A percentile compares a stretch with the other conserved stretches of the same genome.
Evolutionary conservation across 1,140 invertebrate species (phyloP).

Genomic region (Eufriesea mexicana): DNA sequence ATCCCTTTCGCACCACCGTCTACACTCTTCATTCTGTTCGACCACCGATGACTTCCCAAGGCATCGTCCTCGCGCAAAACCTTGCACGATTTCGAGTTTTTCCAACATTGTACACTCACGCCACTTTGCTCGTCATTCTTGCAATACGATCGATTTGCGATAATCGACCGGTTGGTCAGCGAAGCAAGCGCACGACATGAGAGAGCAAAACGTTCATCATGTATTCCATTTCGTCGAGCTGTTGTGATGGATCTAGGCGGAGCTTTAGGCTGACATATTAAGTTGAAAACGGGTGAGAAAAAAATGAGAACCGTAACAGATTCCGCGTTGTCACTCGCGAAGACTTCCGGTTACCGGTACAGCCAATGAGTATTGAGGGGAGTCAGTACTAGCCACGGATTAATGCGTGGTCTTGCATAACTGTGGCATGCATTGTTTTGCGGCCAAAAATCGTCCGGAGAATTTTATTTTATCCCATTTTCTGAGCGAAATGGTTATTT

Average conservation of each 20-base stretch:
- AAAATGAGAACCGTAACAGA: not conserved
- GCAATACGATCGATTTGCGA: conserved; percentile 68
- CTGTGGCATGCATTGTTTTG: not conserved
- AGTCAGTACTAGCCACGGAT: not conserved
- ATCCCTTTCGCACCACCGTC: not conserved
- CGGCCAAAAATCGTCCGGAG: not conserved
- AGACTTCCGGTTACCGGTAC: conserved; percentile 42
- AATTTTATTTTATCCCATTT: not conserved
- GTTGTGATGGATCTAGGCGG: conserved; percentile 60
- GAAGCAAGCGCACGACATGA: conserved; percentile 15
- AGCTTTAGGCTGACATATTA: conserved; percentile 11
- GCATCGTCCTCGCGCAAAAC: not conserved
- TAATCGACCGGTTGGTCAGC: conserved; percentile 48
- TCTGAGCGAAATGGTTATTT: not conserved
- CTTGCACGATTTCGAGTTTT: not conserved
- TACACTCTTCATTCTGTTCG: not conserved
- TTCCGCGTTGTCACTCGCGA: conserved; percentile 31
- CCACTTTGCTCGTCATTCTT: conserved; percentile 57
- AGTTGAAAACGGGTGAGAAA: not conserved
- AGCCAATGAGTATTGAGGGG: no score
- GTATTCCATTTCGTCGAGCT: conserved; percentile 68
- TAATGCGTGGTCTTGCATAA: not conserved
- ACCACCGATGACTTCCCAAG: not conserved
- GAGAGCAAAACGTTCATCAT: conserved; percentile 64
- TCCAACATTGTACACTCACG: conserved; percentile 44